Conservation (phyloP, 2,888 invertebrate species). For the Mimachlamys varia region DNA sequence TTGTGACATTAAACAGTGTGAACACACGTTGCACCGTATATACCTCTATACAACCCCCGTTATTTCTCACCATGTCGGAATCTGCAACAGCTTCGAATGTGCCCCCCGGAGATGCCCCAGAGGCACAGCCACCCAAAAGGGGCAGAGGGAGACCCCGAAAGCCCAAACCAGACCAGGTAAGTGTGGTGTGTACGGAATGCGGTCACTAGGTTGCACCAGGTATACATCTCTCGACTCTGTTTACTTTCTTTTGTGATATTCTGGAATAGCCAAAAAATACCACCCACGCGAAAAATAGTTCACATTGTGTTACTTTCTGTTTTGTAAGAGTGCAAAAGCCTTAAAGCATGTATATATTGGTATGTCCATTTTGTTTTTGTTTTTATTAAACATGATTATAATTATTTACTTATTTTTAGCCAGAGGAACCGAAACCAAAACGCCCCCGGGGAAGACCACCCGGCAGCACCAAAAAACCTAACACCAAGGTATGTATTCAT, state of each 20-base stretch:
- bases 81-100: constrained; percentile 42
- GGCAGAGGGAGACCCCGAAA: constrained; percentile 65
- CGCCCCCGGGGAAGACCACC: constrained; percentile 67
- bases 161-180: constrained; percentile 64
- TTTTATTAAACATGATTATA: neutral
- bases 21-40: constrained; percentile 37
- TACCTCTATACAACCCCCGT: neutral
- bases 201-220: constrained; percentile 40
- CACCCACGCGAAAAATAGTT: neutral
- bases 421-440: constrained; percentile 65
- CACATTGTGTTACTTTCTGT: neutral
- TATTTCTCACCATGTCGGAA: constrained; percentile 53
- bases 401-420: constrained; percentile 51
- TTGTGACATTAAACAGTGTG: constrained; percentile 19
- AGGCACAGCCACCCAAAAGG: constrained; percentile 55
- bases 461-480: constrained; percentile 65
- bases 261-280: neutral
- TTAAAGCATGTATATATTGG: neutral
- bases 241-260: neutral
- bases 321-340: neutral
- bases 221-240: neutral
- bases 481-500: constrained; percentile 47
- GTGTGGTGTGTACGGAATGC: constrained; percentile 43
- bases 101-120: neutral
- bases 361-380: neutral